phyloP scores from a whole-genome alignment of 2,797 vertebrate species.

The Cheirogaleus major region DNA sequence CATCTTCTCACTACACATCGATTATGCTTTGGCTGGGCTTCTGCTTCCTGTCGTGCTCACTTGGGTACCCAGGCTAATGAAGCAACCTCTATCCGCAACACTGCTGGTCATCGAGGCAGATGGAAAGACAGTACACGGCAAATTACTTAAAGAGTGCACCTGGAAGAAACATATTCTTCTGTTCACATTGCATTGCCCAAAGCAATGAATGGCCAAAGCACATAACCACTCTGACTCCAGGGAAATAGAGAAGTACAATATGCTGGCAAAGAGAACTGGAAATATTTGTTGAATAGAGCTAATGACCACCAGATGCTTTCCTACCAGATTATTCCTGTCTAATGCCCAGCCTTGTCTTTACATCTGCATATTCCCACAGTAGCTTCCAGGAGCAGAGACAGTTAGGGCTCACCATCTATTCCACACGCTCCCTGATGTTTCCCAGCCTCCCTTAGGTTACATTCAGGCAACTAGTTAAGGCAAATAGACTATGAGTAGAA shows the following conservation, averaged over 20 bases:
- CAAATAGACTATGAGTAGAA: not conserved
- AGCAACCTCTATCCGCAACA: not conserved
- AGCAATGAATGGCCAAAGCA: not conserved
- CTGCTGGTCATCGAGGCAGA: not conserved
- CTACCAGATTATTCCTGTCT: not conserved
- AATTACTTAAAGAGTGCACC: not conserved
- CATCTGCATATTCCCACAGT: not conserved
- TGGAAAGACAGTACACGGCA: not conserved
- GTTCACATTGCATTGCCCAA: conserved; percentile 39
- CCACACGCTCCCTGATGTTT: not conserved
- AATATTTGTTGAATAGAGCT: conserved; percentile 47
- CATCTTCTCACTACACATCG: not conserved
- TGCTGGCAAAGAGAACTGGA: conserved; percentile 4
- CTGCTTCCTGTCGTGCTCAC: not conserved
- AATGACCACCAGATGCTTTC: conserved; percentile 24
- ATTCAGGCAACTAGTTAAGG: not conserved
- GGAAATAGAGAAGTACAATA: conserved; percentile 29
- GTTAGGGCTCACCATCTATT: not conserved
- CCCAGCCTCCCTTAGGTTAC: not conserved
- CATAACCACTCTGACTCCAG: not conserved
- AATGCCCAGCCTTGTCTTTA: not conserved
- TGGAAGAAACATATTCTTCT: conserved; percentile 37
- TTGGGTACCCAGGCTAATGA: not conserved
- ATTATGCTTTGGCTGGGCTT: not conserved
- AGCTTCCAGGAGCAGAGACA: not conserved